A percentile compares a stretch with the other conserved stretches of the same genome.
phyloP scores from a whole-genome alignment of 2,797 vertebrate genomes.

The Gobio occitaniae region DNA sequence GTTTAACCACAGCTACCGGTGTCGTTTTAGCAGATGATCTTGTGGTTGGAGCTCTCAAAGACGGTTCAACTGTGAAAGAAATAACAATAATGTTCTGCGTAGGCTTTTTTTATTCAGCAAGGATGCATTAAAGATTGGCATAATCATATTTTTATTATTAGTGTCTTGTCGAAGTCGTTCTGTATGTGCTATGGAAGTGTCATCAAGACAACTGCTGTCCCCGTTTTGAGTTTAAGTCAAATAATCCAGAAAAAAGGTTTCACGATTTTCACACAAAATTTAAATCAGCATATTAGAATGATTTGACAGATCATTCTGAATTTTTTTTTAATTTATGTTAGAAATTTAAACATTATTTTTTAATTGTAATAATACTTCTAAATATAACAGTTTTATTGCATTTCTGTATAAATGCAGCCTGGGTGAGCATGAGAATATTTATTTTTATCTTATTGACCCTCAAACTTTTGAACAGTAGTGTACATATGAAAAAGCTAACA shows the following conservation, averaged over 20 bases:
- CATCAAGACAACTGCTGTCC: neutral
- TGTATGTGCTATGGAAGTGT: no score
- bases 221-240: neutral
- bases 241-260: neutral
- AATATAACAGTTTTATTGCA: neutral
- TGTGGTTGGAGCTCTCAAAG: constrained; percentile 54
- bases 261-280: neutral
- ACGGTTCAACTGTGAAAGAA: constrained; percentile 60
- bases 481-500: neutral
- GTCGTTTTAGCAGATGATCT: constrained; percentile 66
- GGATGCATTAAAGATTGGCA: no score
- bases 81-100: constrained; percentile 12
- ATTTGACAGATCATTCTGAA: neutral
- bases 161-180: no score
- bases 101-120: neutral
- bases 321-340: no score
- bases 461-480: neutral
- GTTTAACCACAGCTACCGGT: constrained; percentile 52
- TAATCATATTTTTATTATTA: no score
- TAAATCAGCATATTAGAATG: neutral
- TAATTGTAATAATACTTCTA: neutral
- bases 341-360: neutral
- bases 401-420: neutral
- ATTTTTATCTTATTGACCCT: neutral
- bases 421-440: neutral